phyloP scores from a whole-genome alignment of 2,113 vertebrate species.

The Seriola dumerili region DNA sequence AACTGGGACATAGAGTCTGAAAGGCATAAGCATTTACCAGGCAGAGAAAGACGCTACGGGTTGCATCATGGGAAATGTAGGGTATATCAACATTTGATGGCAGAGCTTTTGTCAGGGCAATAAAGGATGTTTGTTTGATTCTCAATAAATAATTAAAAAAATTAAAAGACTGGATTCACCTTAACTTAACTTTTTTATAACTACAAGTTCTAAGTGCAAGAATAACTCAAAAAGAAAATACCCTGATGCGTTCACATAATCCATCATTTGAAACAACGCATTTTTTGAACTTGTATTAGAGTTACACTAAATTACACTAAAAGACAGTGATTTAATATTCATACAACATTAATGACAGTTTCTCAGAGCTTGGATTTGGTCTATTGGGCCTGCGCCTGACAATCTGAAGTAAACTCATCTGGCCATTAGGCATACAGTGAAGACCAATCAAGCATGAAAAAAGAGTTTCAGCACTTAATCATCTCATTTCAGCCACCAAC shows the following conservation, averaged over 20 bases:
- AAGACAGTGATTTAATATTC: neutral
- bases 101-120: neutral
- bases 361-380: conserved; percentile 19
- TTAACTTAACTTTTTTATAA: no score
- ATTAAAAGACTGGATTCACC: neutral
- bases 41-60: neutral
- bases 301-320: neutral
- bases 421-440: conserved; percentile 41
- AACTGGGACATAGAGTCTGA: neutral
- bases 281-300: neutral
- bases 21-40: neutral
- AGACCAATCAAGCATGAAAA: conserved; percentile 44
- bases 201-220: neutral
- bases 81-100: neutral
- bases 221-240: neutral
- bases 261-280: neutral
- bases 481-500: conserved; percentile 58
- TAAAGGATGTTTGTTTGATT: neutral
- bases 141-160: neutral
- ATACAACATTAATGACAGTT: neutral
- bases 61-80: neutral
- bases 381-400: neutral
- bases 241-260: neutral
- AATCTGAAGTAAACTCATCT: conserved; percentile 41
- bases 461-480: conserved; percentile 53